phyloP scores from a whole-genome alignment of 2,888 invertebrate genomes.

The Drosophila mettleri region DNA sequence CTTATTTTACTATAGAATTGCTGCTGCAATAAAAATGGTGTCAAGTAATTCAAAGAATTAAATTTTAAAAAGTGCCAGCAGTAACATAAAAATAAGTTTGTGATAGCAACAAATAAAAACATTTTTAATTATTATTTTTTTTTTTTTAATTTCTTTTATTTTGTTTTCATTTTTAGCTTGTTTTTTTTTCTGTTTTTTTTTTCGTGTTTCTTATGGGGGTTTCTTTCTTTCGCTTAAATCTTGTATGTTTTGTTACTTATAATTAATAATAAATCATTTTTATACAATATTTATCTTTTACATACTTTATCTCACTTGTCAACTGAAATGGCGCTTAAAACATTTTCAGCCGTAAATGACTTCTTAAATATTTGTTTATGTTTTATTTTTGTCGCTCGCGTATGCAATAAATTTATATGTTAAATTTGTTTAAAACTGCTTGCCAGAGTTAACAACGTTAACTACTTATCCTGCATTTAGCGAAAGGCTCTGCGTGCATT shows the following conservation, averaged over 20 bases:
- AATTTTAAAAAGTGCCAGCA: too few relatives aligned
- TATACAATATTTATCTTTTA: constrained; percentile 78
- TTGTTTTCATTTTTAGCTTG: constrained; percentile 71
- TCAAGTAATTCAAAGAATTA: too few relatives aligned
- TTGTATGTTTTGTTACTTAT: constrained; percentile 62
- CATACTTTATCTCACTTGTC: constrained; percentile 60
- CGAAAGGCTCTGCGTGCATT: constrained; percentile 71
- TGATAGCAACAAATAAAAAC: too few relatives aligned
- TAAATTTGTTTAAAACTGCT: constrained; percentile 74
- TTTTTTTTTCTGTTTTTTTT: constrained; percentile 53
- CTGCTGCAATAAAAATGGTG: too few relatives aligned
- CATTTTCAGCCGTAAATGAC: constrained; percentile 66
- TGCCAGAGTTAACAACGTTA: constrained; percentile 72
- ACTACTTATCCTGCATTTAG: constrained; percentile 71
- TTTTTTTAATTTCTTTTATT: constrained; percentile 75
- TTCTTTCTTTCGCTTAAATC: constrained; percentile 65
- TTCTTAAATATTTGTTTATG: constrained; percentile 58
- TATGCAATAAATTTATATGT: constrained; percentile 62
- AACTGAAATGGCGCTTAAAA: constrained; percentile 55
- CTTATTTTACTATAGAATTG: too few relatives aligned
- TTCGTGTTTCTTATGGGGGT: constrained; percentile 57
- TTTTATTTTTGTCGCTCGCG: constrained; percentile 46
- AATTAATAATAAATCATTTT: constrained; percentile 80
- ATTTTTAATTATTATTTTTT: too few relatives aligned
- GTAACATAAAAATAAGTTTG: too few relatives aligned